Evolutionary conservation across 2,888 invertebrate species (phyloP), one percentile per base, ranked within the genome.

Genomic region (Rhorus exstirpatorius): DNA sequence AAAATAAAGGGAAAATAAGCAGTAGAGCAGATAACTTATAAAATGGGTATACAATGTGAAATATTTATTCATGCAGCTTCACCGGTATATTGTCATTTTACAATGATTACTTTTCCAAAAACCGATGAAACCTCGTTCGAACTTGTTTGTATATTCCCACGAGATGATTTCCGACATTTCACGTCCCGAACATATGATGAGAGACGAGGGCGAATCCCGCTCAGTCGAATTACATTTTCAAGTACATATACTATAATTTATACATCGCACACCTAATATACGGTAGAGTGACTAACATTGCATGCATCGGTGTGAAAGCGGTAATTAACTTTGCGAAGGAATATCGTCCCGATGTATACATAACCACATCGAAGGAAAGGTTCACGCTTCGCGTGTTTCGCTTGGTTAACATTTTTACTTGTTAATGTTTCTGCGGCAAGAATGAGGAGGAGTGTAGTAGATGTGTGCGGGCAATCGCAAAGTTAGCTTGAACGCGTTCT

Each of bases 291-390:
- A 38, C 38, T 60, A 41, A 3, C 41, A 41, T 70, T 19, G 35
- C 31, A 8, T 31, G 46, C 41, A 8, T 31, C 19, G 31, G 55
- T 24, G 46, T 41, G 49, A 44, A 75, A 71, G 3, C 53, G 65
- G 41, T 81, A 81, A 81, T 76, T 76, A 81, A 81, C 80, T 81
- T 76, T 75, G 51, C 14, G 63, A 71, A 53, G 65, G 65, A 76
- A 81, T 76, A 76, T 44, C 31, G 19, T 12, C n/a, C 14, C n/a
- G 26, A 41, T 41, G 41, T 26, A 24, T 58, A 44, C 24, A 31
- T 51, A 53, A 19, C 49, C 38, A 35, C 46, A 10, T 46, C 10
- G 31, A 19, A 44, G 41, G 14, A 44, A 71, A 70, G 31, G 31
- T 68, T 51, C 60, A 41, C 76, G 76, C 76, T 26, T 51, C 60